Conservation (phyloP, 2,888 invertebrate species). For the Holacanthella duospinosa region DNA sequence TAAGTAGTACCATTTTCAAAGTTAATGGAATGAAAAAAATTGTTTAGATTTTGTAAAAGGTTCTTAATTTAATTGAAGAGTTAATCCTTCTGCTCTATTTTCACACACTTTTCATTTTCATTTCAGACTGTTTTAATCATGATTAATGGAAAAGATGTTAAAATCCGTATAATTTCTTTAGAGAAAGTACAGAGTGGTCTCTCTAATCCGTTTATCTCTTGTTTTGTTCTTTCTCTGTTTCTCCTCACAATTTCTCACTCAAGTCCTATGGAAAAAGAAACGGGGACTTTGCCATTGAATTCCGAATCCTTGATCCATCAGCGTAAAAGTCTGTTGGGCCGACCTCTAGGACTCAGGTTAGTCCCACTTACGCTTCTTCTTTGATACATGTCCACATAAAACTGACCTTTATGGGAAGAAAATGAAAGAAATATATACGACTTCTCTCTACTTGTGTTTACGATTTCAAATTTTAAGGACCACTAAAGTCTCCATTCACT, state of each 20-base stretch:
- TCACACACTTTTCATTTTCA: not conserved
- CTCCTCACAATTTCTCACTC: too few relatives aligned
- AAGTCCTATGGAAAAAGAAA: conserved; percentile 34
- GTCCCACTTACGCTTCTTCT: conserved; percentile 1
- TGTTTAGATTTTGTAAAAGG: too few relatives aligned
- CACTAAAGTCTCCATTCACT: not conserved
- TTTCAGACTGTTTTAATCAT: too few relatives aligned
- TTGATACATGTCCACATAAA: not conserved
- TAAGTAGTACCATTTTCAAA: too few relatives aligned
- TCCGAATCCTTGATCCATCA: conserved; percentile 32
- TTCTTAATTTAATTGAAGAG: too few relatives aligned
- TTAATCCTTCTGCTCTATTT: too few relatives aligned
- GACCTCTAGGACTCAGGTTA: conserved; percentile 36
- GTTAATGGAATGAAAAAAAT: too few relatives aligned
- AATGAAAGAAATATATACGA: not conserved
- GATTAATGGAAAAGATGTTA: too few relatives aligned
- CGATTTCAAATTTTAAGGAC: not conserved
- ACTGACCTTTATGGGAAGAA: not conserved
- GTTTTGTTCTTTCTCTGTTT: too few relatives aligned
- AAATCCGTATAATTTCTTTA: too few relatives aligned
- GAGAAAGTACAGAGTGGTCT: too few relatives aligned
- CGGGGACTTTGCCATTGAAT: conserved; percentile 29
- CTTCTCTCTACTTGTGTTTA: not conserved
- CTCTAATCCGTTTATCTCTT: too few relatives aligned
- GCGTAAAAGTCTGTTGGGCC: conserved; percentile 36